phyloP scores from a whole-genome alignment of 35 echinoderm and acorn worm genomes.

The Anneissia japonica region DNA sequence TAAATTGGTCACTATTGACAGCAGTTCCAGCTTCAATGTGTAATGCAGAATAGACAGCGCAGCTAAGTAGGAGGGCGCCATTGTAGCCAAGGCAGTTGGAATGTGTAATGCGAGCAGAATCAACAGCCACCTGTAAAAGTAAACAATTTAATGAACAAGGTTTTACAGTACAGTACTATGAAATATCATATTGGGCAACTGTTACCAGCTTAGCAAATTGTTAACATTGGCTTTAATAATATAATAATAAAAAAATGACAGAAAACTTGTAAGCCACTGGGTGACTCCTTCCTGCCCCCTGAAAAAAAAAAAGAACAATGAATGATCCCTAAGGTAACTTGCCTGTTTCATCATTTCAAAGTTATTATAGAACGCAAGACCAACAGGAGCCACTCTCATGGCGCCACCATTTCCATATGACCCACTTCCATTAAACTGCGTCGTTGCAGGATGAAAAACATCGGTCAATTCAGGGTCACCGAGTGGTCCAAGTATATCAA shows the following conservation, averaged over 20 bases:
- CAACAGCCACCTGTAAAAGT: constrained; percentile 43
- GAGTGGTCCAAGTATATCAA: constrained; percentile 38
- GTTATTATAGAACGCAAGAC: constrained; percentile 36
- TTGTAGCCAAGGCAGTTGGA: constrained; percentile 70
- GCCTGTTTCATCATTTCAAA: constrained; percentile 73
- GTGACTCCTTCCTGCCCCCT: too few relatives aligned
- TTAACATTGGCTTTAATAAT: too few relatives aligned
- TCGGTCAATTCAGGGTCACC: constrained; percentile 29
- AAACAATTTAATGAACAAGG: not conserved
- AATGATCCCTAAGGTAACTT: not conserved
- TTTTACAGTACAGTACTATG: too few relatives aligned
- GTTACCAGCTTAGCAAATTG: too few relatives aligned
- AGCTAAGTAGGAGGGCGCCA: constrained; percentile 72
- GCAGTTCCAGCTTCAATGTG: constrained; percentile 33
- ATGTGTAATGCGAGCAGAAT: constrained; percentile 77
- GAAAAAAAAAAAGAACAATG: too few relatives aligned
- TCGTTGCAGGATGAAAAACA: constrained; percentile 64
- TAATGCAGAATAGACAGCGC: constrained; percentile 66
- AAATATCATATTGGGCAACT: too few relatives aligned
- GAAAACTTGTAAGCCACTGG: too few relatives aligned
- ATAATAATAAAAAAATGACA: too few relatives aligned
- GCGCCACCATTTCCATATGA: constrained; percentile 96
- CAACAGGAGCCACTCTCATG: constrained; percentile 87
- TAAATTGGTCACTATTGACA: constrained; percentile 41
- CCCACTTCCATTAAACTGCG: constrained; percentile 76